Conservation (phyloP, 2,113 vertebrate species). For the human (Homo sapiens) region DNA sequence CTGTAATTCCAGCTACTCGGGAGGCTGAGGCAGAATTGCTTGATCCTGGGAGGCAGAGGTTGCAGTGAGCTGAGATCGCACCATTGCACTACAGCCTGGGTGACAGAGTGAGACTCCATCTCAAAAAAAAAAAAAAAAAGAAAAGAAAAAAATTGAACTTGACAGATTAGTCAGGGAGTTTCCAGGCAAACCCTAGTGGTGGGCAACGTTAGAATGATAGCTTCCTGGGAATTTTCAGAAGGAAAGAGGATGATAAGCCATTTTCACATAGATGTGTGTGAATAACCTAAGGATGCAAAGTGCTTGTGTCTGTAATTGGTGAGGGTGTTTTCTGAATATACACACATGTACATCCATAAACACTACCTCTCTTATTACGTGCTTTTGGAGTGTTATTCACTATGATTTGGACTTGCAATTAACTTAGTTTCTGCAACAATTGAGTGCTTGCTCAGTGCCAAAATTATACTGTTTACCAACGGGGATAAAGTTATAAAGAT, state of each 20-base stretch:
- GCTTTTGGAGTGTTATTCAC: not conserved
- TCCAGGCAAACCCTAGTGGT: not conserved
- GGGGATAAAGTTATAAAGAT: not conserved
- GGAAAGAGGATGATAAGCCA: not conserved
- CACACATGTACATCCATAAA: accelerated
- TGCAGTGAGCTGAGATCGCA: too few species aligned
- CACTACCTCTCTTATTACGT: not conserved
- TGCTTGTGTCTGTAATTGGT: not conserved
- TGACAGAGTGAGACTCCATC: too few species aligned
- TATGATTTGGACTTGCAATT: not conserved
- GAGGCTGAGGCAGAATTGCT: too few species aligned
- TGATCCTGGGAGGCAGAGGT: too few species aligned
- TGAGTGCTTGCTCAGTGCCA: not conserved
- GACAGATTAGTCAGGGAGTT: not conserved
- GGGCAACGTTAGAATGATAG: not conserved
- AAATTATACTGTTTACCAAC: not conserved
- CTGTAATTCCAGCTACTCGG: too few species aligned
- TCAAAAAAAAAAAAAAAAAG: too few species aligned
- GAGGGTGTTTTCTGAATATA: not conserved
- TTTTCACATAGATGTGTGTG: not conserved
- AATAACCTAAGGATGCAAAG: not conserved
- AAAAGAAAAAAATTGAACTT: not conserved
- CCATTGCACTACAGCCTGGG: too few species aligned
- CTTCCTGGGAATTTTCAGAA: not conserved
- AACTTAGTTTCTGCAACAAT: not conserved